Evolutionary conservation across 2,888 invertebrate species (phyloP), one percentile per base, ranked within the genome.

Genomic region (Anthoptus insignis): DNA sequence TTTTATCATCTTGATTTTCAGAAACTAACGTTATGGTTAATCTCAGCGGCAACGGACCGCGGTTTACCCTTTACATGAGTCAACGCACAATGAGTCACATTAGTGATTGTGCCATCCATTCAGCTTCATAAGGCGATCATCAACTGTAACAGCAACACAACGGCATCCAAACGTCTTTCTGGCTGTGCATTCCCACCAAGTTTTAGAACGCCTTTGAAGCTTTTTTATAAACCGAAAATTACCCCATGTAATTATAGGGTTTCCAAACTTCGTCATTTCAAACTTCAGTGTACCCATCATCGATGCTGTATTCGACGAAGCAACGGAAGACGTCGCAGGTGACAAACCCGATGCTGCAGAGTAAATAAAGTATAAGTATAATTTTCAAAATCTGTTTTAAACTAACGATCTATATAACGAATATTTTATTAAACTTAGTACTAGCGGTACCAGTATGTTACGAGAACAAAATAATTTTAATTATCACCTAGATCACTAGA

Each of bases 151-250:
- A 5, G 86, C 86, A 5, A 88, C 79, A 65, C 91, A 91, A 2
- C 84, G 81, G 70, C 91, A 92, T 0, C 84, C 83, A 13, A 68
- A 71, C 11, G 72, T 80, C 81, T 88, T 91, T 70, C 88, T 82
- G 1, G 84, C 82, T 0, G 82, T 82, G 52, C 91, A 91, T 75
- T 90, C 90, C 91, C 91, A 91, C 89, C 90, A 91, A 16, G 89
- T 88, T 76, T 90, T 91, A 29, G 77, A 63, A 13, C 83, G 79
- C 0, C 91, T 79, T 7, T 78, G 73, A 65, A 91, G 68, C 72
- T 91, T 91, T 75, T 89, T 91, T 14, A 82, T 81, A 60, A 91
- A 91, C 34, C 88, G 80, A 68, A 90, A 89, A 50, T 84, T 87
- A n/a, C 90, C 91, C 90, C 91, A 91, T 29, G 79, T 76, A 37